Base-by-base conservation (phyloP, 2,113 vertebrate genomes). In the Hiodon tergisus region DNA sequence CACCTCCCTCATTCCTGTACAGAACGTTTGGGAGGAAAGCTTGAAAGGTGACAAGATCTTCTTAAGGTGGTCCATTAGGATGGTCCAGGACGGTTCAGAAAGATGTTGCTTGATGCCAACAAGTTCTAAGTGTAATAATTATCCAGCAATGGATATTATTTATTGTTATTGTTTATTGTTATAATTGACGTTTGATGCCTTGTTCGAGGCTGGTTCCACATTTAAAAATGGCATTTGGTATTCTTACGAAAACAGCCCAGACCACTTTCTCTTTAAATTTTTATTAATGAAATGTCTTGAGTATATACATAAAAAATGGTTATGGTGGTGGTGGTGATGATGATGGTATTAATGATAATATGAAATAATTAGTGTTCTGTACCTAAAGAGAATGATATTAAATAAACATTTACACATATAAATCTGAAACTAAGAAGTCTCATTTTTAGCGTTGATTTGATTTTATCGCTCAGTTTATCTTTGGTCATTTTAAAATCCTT, bases 361-460 rank as follows among this genome's bases (percentile, higher is more conserved):
- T 83, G 82, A 84, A 71, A 84, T 81, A 81, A 85, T 87, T 83
- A 85, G 84, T 91, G 87, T 90, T 89, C 85, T 89, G 87, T 90
- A 87, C 87, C 85, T 75, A 76, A 84, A 82, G 70, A 81, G 70
- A 86, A 87, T 87, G 81, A 85, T 87, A 85, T 83, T 80, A 89
- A 90, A 89, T 90, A 90, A 92, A 92, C 83, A 87, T 88, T 87
- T 87, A 87, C 87, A 87, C 84, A 88, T 84, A 86, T 85, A 80
- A 81, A 84, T 90, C 81, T 81, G 75, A 85, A 47, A 68, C 71
- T 57, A 65, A 31, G 9, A 51, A 6, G 3, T 46, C 47, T 54
- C 9, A 6, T 9, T 53, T 55, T 16, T 13, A 3, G 7, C 5
- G 9, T 48, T 71, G 3, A 14, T 52, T 62, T 2, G 8, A 71